Conservation (phyloP, 2,113 vertebrate genomes). For the Cepphus grylle region DNA sequence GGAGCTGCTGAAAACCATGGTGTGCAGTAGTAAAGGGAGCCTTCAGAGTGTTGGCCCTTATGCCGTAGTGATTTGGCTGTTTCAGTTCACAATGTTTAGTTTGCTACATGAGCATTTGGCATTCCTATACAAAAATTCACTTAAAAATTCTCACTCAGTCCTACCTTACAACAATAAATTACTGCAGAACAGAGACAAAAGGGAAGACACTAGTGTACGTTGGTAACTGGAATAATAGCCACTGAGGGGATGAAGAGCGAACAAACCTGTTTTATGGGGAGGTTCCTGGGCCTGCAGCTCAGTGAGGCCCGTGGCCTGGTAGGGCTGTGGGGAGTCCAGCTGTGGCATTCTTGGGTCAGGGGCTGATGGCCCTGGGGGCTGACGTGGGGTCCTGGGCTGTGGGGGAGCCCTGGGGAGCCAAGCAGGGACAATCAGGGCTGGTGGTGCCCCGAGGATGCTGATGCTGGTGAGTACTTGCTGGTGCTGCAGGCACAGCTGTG, state of each 20-base stretch:
- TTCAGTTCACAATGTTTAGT: background rate
- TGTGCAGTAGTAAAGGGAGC: background rate
- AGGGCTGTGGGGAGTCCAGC: background rate
- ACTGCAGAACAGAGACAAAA: background rate
- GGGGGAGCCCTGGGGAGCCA: rapidly evolving
- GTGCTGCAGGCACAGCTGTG: background rate
- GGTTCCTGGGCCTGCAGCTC: rapidly evolving
- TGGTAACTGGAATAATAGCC: background rate
- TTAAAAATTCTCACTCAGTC: background rate
- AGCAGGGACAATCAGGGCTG: background rate
- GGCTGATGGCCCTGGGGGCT: rapidly evolving
- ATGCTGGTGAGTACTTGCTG: background rate
- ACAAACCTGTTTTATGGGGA: background rate
- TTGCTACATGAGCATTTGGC: background rate
- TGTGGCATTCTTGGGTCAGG: rapidly evolving
- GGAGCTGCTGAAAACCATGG: background rate
- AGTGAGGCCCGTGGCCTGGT: rapidly evolving
- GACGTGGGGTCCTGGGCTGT: rapidly evolving
- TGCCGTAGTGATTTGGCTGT: background rate
- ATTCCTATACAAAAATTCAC: background rate
- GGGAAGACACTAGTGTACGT: rapidly evolving
- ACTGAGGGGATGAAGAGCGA: background rate
- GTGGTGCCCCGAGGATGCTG: background rate
- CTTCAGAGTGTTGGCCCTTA: background rate
- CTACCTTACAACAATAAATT: background rate